Base-by-base conservation (phyloP, 2,888 invertebrate genomes). In the Synanthedon formicaeformis region DNA sequence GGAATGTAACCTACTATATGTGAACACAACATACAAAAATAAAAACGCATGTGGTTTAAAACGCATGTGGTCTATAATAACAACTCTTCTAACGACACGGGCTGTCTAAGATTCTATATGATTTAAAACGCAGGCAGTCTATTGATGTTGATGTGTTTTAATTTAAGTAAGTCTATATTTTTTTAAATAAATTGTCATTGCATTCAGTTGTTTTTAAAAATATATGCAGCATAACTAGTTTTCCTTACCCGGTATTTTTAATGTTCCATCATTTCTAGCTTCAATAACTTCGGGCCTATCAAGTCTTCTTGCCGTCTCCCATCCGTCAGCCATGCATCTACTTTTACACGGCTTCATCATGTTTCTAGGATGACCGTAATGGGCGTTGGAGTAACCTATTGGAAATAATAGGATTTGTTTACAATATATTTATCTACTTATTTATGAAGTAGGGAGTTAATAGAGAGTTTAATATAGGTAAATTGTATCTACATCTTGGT, bases 221-320 rank as follows among this genome's bases (percentile, higher is more conserved):
- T 4, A 23, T 23, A 5, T 23, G 5, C 5, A 23, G 1, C 34
- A 34, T 10, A 34, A 34, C 34, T 1, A 6, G 10, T 34, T 10
- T 34, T 34, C 34, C 34, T 60, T 66, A 88, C 86, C 90, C 61
- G 89, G 80, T 50, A 89, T 81, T 77, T 88, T 83, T 40, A 91
- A 73, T 18, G 90, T 89, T 18, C 91, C 91, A 57, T 87, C 81
- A 1, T 78, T 78, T 56, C 89, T 88, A 16, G 83, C 76, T 64
- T 88, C 75, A 16, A 92, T 80, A 14, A 90, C 69, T 50, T 89
- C 78, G 0, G 91, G 91, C 58, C 91, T 78, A 64, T 91, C 90
- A 4, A 90, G 71, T 52, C 90, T 75, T 53, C 91, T 73, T 0
- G 91, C 91, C 0, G 91, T 92, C 67, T 92, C 91, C 92, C 91